Percentiles rank a stretch among this genome's conserved stretches.
These are phyloP conservation scores for Xiphophorus couchianus DNA, from an alignment of 2,113 vertebrate species.

Conservation along the genomic window DNA sequence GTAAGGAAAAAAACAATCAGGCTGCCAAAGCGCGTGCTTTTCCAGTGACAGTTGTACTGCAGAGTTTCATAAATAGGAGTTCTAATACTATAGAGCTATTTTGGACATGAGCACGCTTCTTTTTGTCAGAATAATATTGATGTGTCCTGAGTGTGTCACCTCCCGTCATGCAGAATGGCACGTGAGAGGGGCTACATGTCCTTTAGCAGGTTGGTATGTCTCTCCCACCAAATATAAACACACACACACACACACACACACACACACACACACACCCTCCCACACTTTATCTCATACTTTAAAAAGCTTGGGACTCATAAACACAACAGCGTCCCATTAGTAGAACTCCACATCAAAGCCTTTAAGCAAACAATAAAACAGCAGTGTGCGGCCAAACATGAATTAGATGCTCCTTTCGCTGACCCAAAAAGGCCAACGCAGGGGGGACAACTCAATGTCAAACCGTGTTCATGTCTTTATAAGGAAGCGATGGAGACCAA, in stretches of 20 bases:
- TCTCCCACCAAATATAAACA: conserved; percentile 44
- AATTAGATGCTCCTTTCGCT: conserved; percentile 27
- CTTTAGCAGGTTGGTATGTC: conserved; percentile 24
- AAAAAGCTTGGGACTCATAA: conserved; percentile 37
- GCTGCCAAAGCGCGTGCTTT: not conserved
- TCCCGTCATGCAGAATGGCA: conserved; percentile 1
- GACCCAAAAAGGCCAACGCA: conserved; percentile 30
- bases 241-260: not conserved
- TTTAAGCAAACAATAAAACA: conserved; percentile 24
- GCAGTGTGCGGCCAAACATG: conserved; percentile 6
- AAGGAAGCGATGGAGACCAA: not conserved
- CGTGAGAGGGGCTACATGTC: conserved; percentile 1
- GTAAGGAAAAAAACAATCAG: not conserved
- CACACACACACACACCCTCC: no score
- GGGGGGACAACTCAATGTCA: conserved; percentile 17
- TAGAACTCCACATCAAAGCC: conserved; percentile 19
- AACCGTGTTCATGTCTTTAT: conserved; percentile 14
- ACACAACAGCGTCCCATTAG: conserved; percentile 41
- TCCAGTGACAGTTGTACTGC: conserved; percentile 3
- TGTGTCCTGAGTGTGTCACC: conserved; percentile 42
- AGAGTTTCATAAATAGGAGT: not conserved
- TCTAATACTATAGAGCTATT: not conserved
- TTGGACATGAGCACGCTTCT: not conserved
- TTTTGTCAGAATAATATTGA: conserved; percentile 18
- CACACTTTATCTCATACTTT: conserved; percentile 48